Base-by-base conservation (phyloP, 2,888 invertebrate genomes). In the Andrena minutula region DNA sequence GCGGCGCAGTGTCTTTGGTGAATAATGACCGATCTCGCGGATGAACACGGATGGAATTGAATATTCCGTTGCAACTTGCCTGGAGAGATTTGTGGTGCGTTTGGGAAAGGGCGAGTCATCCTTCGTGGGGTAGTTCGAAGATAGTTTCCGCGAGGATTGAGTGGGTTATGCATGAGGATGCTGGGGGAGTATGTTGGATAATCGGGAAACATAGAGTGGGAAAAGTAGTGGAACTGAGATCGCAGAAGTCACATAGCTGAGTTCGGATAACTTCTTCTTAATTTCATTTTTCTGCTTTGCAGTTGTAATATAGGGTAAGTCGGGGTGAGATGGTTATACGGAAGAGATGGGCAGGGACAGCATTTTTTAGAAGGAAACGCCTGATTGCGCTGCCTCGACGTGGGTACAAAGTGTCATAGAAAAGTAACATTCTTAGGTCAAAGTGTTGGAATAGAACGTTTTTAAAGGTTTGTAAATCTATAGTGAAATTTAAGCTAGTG, bases 11-110 rank as follows among this genome's bases (percentile, higher is more conserved):
- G 74, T 69, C 74, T 69, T 61, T 69, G 58, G 56, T 80, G 68
- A 80, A 79, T 80, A 79, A 80, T 72, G 60, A 79, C 61, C 61
- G 69, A 69, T 77, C 77, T 66, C 79, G 64, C 41, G 66, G 72
- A 66, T 61, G 66, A 78, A 63, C 53, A 72, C 71, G 68, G 66
- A 79, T 68, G 72, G 51, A 70, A 77, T 77, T 58, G 64, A 26
- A 32, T 58, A 49, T 64, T 23, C 56, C 35, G n/a, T 26, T 28
- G 35, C 70, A 12, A 69, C 56, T 63, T 53, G 63, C 60, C 28
- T 30, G 75, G 47, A 23, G 41, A 28, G 69, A 70, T 69, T 77
- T 78, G 78, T 51, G 79, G 58, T 49, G 69, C 56, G 72, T 61
- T 71, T 71, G 69, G 56, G 69, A 77, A 58, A 23, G 49, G 28